Evolutionary conservation across 2,113 vertebrate genomes (phyloP).

Genomic region (Tupaia tana): DNA sequence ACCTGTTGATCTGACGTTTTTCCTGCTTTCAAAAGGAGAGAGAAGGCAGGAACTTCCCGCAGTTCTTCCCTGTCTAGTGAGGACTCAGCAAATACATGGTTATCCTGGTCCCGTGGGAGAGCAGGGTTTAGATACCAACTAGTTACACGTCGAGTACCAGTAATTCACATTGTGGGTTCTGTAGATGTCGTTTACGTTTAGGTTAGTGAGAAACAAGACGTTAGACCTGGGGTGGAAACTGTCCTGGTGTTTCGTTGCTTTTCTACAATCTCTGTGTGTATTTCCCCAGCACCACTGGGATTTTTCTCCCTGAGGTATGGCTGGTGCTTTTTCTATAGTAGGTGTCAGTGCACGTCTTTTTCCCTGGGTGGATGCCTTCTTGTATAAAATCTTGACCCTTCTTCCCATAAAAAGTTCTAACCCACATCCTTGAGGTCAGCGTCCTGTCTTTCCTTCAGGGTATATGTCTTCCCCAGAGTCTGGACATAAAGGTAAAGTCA

Average conservation of each 20-base stretch:
- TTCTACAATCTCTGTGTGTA: accelerated
- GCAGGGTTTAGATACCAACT: background rate
- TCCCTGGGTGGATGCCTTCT: background rate
- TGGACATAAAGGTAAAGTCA: background rate
- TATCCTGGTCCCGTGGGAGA: background rate
- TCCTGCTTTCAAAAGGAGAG: background rate
- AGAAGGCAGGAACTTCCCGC: background rate
- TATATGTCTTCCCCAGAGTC: background rate
- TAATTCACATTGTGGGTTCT: background rate
- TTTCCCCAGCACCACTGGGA: background rate
- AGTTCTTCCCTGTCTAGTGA: background rate
- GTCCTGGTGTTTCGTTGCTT: background rate
- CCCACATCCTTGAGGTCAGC: background rate
- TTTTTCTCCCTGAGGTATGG: background rate
- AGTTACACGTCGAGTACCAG: background rate
- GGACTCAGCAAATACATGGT: background rate
- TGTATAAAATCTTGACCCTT: background rate
- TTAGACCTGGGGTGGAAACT: background rate
- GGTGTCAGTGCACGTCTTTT: background rate
- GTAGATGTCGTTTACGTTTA: background rate
- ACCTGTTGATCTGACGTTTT: background rate
- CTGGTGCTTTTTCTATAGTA: background rate
- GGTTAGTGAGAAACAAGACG: background rate
- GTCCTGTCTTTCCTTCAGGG: background rate
- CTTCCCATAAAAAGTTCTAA: background rate